Evolutionary conservation across 2,888 invertebrate genomes (phyloP).

Genomic region (Thymelicus acteon): DNA sequence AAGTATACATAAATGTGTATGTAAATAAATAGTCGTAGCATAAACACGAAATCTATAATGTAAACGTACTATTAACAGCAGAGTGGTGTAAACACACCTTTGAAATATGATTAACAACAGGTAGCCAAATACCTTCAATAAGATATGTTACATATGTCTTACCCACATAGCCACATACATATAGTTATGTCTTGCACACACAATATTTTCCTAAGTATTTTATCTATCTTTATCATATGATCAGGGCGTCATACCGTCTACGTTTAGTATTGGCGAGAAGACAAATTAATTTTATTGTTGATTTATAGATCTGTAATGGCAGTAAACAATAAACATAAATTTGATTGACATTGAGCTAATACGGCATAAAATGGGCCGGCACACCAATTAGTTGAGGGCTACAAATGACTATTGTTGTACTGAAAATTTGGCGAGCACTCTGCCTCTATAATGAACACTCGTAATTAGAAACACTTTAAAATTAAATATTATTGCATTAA

Average conservation of each 20-base stretch:
- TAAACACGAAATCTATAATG: neutral
- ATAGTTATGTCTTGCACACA: neutral
- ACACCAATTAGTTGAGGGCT: constrained; percentile 34
- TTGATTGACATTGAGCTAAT: constrained; percentile 27
- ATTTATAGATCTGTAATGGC: constrained; percentile 26
- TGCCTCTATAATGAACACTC: constrained; percentile 15
- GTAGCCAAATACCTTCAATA: neutral
- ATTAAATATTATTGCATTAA: neutral
- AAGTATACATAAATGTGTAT: neutral
- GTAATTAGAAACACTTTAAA: neutral
- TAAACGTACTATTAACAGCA: neutral
- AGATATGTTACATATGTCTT: too few relatives aligned
- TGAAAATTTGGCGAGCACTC: constrained; percentile 39
- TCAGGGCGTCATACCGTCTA: constrained; percentile 3
- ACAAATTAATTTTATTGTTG: constrained; percentile 23
- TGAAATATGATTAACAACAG: neutral
- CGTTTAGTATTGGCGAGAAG: constrained; percentile 18
- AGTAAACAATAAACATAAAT: constrained; percentile 22
- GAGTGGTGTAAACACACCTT: neutral
- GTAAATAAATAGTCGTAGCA: too few relatives aligned
- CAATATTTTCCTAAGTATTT: neutral
- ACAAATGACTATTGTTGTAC: constrained; percentile 24
- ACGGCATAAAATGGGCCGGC: constrained; percentile 29
- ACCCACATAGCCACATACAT: too few relatives aligned
- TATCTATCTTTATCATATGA: constrained; percentile 11